Base-by-base conservation (phyloP, 2,888 invertebrate species). In the Crepidodera aurea region DNA sequence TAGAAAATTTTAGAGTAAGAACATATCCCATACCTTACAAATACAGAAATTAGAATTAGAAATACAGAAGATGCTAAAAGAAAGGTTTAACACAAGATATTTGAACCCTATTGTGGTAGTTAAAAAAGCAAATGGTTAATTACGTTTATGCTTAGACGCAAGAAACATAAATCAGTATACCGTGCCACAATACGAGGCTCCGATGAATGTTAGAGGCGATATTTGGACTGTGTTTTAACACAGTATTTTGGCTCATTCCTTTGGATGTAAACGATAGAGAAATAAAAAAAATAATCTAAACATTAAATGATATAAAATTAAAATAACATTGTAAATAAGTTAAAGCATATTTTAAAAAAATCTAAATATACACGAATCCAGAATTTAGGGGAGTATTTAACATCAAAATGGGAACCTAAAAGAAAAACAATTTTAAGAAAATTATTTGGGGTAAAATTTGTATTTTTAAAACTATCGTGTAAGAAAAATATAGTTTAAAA, bases 191-290 rank as follows among this genome's bases (percentile, higher is more conserved):
- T 51, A 37, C 19, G 51, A 51, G 19, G 37, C 18, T n/a, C 51
- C 37, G 25, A 8, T 42, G n/a, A 42, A 12, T 19, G 18, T n/a
- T 34, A 18, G 34, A 51, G 13, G 34, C 15, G 12, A 32, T 51
- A 8, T 16, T 51, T 16, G 34, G 51, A n/a, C 13, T 12, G 27
- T 32, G 10, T 10, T 50, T 3, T 32, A 50, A 15, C 50, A 50
- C 15, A 50, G 48, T 48, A n/a, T 48, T 48, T 25, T 48, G 48
- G 48, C 12, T 48, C 8, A 48, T 48, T 13, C 50, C 50, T 8
- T 32, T 50, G 22, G 8, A 50, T 32, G 29, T 12, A 29, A 5
- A 15, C 7, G 12, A 6, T 1, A 27, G 50, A 32, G 18, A 40
- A n/a, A n/a, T n/a, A n/a, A n/a, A n/a, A n/a, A n/a, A n/a, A n/a